These are phyloP conservation scores for Hemiscyllium ocellatum DNA, from an alignment of 2,113 vertebrate species.

Conservation along the genomic window DNA sequence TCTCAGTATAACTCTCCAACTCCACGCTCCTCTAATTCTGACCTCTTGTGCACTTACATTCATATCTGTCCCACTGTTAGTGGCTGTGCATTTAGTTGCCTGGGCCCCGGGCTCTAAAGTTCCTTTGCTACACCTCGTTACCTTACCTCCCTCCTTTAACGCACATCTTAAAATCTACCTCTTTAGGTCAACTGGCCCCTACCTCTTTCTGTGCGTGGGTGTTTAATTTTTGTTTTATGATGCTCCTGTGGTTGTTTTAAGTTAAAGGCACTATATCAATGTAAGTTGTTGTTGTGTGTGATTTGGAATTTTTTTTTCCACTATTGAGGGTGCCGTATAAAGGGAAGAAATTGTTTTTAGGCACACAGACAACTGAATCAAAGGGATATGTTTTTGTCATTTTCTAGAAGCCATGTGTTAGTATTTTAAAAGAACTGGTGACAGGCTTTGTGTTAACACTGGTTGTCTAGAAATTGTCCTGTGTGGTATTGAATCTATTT, in stretches of 20 bases:
- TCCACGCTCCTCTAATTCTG: neutral
- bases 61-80: neutral
- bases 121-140: neutral
- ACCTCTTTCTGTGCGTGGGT: neutral
- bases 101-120: neutral
- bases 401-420: neutral
- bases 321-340: neutral
- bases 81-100: neutral
- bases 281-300: neutral
- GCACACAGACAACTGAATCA: neutral
- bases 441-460: neutral
- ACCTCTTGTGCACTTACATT: neutral
- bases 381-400: neutral
- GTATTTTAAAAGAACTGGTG: neutral
- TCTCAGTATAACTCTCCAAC: neutral
- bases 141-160: neutral
- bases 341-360: neutral
- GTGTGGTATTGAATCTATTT: neutral
- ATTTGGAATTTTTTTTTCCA: neutral
- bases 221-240: neutral
- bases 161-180: neutral
- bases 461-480: neutral
- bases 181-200: neutral
- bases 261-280: neutral
- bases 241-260: neutral